phyloP scores from a whole-genome alignment of 1,140 invertebrate species.

The Caenorhabditis brenneri region DNA sequence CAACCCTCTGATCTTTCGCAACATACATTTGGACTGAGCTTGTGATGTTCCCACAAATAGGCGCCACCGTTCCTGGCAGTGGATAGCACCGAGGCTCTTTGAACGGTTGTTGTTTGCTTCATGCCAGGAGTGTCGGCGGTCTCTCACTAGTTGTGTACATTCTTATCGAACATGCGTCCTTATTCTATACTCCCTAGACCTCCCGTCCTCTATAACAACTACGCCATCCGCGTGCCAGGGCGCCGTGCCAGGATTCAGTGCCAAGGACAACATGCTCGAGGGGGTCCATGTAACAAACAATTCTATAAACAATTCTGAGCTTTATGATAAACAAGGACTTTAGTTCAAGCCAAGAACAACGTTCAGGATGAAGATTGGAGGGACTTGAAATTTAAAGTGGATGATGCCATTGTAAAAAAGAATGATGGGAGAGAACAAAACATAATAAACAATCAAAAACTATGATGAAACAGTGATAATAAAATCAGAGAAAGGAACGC shows the following conservation, averaged over 20 bases:
- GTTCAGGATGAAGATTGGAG: neutral
- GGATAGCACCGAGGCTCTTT: conserved; percentile 37
- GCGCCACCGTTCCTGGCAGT: conserved; percentile 23
- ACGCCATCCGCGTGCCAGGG: neutral
- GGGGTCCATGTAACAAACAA: neutral
- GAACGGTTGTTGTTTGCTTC: conserved; percentile 36
- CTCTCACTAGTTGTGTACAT: conserved; percentile 22
- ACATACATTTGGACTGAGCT: neutral
- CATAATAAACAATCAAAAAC: too few relatives aligned
- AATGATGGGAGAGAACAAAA: too few relatives aligned
- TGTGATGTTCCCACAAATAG: conserved; percentile 20
- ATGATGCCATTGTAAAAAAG: neutral
- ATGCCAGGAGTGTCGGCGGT: conserved; percentile 9
- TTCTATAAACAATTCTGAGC: conserved; percentile 21
- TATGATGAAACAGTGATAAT: too few relatives aligned
- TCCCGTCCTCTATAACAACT: neutral
- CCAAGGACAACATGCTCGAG: neutral
- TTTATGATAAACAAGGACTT: neutral
- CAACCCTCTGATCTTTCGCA: conserved; percentile 28
- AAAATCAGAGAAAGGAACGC: too few relatives aligned
- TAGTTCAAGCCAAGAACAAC: conserved; percentile 1
- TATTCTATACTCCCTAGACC: neutral
- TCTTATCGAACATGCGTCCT: conserved; percentile 37
- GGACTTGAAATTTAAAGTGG: neutral
- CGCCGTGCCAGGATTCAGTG: conserved; percentile 24